phyloP scores from a whole-genome alignment of 2,797 vertebrate genomes.

The Pygocentrus nattereri region DNA sequence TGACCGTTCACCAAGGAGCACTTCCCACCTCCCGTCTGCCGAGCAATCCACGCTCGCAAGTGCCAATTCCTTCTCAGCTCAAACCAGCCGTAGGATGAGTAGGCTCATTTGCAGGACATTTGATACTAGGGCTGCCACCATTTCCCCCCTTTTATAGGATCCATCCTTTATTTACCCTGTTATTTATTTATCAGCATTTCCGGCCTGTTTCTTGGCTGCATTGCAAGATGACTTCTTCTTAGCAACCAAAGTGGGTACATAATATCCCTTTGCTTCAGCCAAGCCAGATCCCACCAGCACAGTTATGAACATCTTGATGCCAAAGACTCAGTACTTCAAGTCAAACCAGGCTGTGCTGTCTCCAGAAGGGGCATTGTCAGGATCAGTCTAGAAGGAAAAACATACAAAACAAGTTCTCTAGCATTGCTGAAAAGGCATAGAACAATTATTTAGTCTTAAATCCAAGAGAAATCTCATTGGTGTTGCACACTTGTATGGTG shows the following conservation, averaged over 20 bases:
- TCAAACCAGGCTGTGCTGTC: background rate
- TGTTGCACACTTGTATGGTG: background rate
- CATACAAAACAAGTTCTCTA: background rate
- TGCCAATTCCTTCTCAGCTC: constrained; percentile 28
- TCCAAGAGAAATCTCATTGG: background rate
- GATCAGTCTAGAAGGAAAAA: background rate
- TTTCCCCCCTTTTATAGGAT: constrained; percentile 48
- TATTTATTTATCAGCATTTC: constrained; percentile 62
- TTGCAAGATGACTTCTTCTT: constrained; percentile 42
- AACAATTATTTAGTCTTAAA: background rate
- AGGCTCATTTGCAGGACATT: constrained; percentile 33
- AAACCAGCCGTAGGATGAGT: constrained; percentile 24
- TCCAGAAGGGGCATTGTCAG: background rate
- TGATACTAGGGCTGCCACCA: constrained; percentile 17
- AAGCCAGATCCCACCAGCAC: constrained; percentile 35
- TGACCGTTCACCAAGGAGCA: constrained; percentile 25
- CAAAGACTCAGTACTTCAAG: constrained; percentile 5
- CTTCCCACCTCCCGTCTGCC: constrained; percentile 41
- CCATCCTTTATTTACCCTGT: constrained; percentile 54
- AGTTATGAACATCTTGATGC: constrained; percentile 4
- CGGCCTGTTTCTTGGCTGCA: constrained; percentile 38
- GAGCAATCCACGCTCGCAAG: constrained; percentile 23
- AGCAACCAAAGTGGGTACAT: constrained; percentile 50
- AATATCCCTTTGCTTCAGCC: constrained; percentile 42
- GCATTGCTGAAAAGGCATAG: background rate